phyloP scores from a whole-genome alignment of 2,113 vertebrate species.

The Capricornis sumatraensis region DNA sequence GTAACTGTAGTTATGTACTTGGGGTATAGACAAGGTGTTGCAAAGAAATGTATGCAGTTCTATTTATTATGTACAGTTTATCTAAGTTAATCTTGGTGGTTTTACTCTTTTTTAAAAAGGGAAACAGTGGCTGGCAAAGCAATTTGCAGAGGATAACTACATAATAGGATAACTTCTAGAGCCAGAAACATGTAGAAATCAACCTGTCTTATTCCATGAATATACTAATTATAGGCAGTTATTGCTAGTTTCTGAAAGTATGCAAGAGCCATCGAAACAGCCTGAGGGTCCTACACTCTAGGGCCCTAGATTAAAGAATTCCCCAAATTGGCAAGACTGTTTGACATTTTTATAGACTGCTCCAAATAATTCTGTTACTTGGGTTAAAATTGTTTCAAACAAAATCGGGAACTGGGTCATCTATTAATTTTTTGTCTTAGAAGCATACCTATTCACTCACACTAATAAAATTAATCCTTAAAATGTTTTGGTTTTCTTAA shows the following conservation, averaged over 20 bases:
- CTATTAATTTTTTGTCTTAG: conserved; percentile 23
- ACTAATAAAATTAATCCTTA: neutral
- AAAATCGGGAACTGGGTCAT: conserved; percentile 1
- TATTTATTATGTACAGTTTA: neutral
- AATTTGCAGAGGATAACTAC: neutral
- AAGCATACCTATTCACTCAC: neutral
- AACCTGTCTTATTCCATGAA: conserved; percentile 43
- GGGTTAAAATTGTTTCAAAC: conserved; percentile 36
- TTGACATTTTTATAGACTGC: conserved; percentile 56
- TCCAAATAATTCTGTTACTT: conserved; percentile 35
- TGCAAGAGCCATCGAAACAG: neutral
- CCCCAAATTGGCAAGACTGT: conserved; percentile 3
- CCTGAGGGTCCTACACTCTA: neutral
- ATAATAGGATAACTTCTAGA: neutral
- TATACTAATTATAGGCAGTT: conserved; percentile 10
- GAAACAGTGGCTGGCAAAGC: neutral
- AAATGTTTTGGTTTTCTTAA: neutral
- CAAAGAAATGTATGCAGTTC: neutral
- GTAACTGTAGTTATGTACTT: neutral
- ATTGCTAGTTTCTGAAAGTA: conserved; percentile 11
- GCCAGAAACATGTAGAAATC: conserved; percentile 12
- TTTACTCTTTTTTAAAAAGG: neutral
- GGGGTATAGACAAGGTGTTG: neutral
- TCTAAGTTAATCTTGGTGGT: neutral
- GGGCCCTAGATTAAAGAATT: conserved; percentile 22